phyloP scores from a whole-genome alignment of 2,113 vertebrate species.

The Genyomyrus donnyi region DNA sequence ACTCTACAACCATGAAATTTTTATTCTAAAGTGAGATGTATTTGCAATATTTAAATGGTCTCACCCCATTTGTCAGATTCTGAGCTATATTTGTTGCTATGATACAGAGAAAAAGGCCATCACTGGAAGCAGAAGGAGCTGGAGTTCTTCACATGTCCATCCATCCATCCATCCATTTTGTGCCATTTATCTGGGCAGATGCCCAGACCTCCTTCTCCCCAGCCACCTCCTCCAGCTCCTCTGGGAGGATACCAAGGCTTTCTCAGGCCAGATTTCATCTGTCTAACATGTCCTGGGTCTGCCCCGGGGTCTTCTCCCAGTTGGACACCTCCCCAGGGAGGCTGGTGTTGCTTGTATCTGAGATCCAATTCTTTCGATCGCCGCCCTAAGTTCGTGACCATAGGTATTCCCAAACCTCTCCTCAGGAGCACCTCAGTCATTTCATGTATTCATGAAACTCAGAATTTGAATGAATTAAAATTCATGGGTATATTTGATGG shows the following conservation, averaged over 20 bases:
- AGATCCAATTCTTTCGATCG: neutral
- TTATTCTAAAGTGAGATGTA: neutral
- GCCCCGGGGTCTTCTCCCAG: neutral
- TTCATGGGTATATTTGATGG: neutral
- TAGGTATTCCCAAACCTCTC: neutral
- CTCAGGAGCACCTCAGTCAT: neutral
- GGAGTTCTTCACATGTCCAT: neutral
- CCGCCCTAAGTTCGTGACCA: neutral
- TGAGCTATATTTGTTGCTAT: neutral
- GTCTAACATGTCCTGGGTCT: neutral
- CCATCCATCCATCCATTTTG: neutral
- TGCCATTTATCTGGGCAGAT: neutral
- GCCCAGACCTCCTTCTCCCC: neutral
- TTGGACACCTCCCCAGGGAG: neutral
- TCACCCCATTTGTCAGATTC: neutral
- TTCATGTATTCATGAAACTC: neutral
- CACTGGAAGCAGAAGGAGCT: neutral
- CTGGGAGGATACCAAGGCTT: neutral
- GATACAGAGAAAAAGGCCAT: neutral
- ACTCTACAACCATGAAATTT: neutral
- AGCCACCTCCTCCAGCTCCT: neutral
- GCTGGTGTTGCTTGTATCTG: neutral
- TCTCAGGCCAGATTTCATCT: neutral
- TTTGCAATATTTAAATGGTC: neutral
- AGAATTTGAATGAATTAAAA: neutral